Conservation (phyloP, 2,797 vertebrate species). For the Gallinago solitaria region DNA sequence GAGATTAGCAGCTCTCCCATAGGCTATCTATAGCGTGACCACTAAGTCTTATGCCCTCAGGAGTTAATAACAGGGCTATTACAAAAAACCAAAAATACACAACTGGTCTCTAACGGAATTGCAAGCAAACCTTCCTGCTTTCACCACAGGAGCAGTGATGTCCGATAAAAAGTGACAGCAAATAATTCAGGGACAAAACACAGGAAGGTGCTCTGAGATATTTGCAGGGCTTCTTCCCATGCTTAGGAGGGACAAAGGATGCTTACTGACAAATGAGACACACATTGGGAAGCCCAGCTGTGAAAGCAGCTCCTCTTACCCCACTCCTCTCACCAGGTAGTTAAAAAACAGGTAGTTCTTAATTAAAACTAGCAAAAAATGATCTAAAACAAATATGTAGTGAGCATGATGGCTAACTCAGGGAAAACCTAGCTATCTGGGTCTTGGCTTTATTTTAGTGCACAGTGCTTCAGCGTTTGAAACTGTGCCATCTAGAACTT, state of each 20-base stretch:
- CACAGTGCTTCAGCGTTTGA: not conserved
- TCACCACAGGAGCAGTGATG: not conserved
- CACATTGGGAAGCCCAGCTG: not conserved
- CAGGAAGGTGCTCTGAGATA: not conserved
- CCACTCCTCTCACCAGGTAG: not conserved
- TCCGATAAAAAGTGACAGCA: not conserved
- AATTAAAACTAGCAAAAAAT: not conserved
- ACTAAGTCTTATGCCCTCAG: not conserved
- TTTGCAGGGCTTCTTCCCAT: not conserved
- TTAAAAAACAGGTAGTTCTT: not conserved
- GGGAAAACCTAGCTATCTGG: not conserved
- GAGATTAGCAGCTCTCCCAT: not conserved
- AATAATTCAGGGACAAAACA: not conserved
- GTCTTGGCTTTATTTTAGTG: not conserved
- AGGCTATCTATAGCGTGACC: slow-evolving; percentile 10
- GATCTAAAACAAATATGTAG: fast-evolving
- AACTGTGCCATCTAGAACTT: not conserved
- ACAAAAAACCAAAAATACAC: not conserved
- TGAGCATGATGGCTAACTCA: not conserved
- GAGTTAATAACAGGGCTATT: not conserved
- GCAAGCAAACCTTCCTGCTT: not conserved
- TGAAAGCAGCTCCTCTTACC: not conserved
- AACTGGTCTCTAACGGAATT: not conserved
- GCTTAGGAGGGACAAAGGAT: not conserved
- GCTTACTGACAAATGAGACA: not conserved